phyloP scores from a whole-genome alignment of 1,140 invertebrate genomes.

The Cepaea nemoralis region DNA sequence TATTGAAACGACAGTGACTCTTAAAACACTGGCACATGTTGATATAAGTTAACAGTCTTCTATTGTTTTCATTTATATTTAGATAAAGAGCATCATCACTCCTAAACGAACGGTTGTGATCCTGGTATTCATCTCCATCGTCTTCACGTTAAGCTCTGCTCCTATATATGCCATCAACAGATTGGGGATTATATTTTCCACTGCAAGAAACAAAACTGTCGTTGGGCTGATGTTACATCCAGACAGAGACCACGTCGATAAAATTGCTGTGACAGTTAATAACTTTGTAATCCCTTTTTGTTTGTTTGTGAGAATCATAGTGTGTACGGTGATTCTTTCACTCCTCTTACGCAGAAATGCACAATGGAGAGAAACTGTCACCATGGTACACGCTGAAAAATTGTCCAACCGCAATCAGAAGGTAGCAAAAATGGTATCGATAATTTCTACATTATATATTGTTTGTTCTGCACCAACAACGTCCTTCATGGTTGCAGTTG shows the following conservation, averaged over 20 bases:
- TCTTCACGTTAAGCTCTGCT: neutral
- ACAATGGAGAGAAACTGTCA: neutral
- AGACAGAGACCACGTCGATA: neutral
- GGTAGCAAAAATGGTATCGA: slow-evolving; percentile 5
- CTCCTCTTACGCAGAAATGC: neutral
- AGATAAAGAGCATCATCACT: too few relatives aligned
- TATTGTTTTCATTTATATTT: too few relatives aligned
- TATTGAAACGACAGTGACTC: too few relatives aligned
- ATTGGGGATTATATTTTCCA: neutral
- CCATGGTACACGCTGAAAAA: neutral
- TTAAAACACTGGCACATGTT: too few relatives aligned
- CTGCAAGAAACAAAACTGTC: neutral
- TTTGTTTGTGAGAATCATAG: neutral
- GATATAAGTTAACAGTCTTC: too few relatives aligned
- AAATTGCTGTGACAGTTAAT: neutral
- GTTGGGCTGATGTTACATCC: neutral
- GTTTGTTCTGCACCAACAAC: neutral
- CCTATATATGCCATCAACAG: neutral
- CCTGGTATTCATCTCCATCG: neutral
- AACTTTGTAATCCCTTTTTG: neutral
- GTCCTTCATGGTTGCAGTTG: neutral
- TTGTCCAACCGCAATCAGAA: slow-evolving; percentile 7
- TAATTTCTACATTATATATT: too few relatives aligned
- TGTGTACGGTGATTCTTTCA: neutral
- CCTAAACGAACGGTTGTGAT: neutral